Conservation (phyloP, 1,140 invertebrate genomes). For the Drosophila arawakana region DNA sequence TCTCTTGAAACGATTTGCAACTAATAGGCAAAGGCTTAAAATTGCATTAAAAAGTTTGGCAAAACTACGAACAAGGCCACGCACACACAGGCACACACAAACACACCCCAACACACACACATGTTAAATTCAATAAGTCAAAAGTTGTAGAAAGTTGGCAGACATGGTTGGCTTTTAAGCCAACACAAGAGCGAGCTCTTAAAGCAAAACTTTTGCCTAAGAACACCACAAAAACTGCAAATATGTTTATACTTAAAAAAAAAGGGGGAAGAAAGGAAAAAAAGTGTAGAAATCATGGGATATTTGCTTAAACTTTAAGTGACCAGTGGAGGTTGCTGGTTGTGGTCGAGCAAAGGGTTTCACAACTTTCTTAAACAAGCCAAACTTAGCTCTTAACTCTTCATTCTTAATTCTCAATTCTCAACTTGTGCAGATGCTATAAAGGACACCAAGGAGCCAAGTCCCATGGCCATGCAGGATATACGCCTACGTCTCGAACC, state of each 20-base stretch:
- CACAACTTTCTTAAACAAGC: constrained; percentile 50
- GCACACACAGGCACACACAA: constrained; percentile 29
- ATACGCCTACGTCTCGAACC: constrained; percentile 76
- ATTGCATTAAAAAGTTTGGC: constrained; percentile 76
- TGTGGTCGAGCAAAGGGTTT: constrained; percentile 44
- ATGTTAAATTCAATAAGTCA: constrained; percentile 71
- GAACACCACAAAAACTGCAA: constrained; percentile 22
- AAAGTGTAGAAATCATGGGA: constrained; percentile 48
- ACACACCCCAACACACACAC: constrained; percentile 10
- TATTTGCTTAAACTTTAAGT: constrained; percentile 60
- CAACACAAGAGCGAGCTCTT: constrained; percentile 49
- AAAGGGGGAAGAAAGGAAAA: background rate
- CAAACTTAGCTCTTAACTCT: constrained; percentile 12
- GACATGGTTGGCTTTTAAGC: constrained; percentile 57
- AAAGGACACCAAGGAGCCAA: constrained; percentile 8
- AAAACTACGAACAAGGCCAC: constrained; percentile 51
- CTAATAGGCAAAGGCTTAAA: constrained; percentile 77
- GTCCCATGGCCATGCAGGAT: constrained; percentile 73
- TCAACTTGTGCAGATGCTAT: constrained; percentile 55
- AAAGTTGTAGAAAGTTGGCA: constrained; percentile 62
- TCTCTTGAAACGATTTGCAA: constrained; percentile 72
- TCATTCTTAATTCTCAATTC: background rate
- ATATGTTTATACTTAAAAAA: constrained; percentile 31
- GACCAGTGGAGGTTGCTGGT: constrained; percentile 30
- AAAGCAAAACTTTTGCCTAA: constrained; percentile 39